phyloP scores from a whole-genome alignment of 2,888 invertebrate species.

The Acleris literana region DNA sequence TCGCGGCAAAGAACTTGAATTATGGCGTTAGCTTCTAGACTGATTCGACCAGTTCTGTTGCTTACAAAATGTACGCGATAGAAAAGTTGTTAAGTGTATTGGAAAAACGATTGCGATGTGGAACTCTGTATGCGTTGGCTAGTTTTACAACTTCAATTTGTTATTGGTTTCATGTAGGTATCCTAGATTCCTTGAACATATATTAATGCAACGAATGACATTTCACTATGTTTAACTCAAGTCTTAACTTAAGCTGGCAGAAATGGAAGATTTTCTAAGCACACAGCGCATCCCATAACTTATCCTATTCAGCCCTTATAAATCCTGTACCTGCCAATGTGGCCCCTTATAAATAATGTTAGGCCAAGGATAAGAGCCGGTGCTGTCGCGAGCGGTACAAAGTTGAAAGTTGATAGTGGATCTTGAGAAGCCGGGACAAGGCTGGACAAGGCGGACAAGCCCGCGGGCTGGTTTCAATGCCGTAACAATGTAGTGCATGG shows the following conservation, averaged over 20 bases:
- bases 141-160: not conserved
- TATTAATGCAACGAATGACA: not conserved
- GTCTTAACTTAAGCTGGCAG: not conserved
- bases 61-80: conserved; percentile 2
- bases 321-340: conserved; percentile 56
- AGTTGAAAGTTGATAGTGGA: conserved; percentile 76
- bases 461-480: conserved; percentile 23
- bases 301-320: conserved; percentile 45
- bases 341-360: conserved; percentile 64
- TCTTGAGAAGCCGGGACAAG: conserved; percentile 68
- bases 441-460: conserved; percentile 36
- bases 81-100: conserved; percentile 6
- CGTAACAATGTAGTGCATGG: conserved; percentile 35
- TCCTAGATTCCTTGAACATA: not conserved
- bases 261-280: conserved; percentile 7
- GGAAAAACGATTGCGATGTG: conserved; percentile 1
- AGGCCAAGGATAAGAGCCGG: conserved; percentile 61
- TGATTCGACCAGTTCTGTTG: conserved; percentile 9
- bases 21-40: conserved; percentile 44
- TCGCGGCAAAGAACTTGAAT: conserved; percentile 55
- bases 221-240: not conserved
- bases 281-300: conserved; percentile 32
- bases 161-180: not conserved
- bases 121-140: not conserved
- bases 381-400: conserved; percentile 64